These are phyloP conservation scores for Spondyliosoma cantharus DNA, from an alignment of 2,797 vertebrate genomes.

Conservation along the genomic window DNA sequence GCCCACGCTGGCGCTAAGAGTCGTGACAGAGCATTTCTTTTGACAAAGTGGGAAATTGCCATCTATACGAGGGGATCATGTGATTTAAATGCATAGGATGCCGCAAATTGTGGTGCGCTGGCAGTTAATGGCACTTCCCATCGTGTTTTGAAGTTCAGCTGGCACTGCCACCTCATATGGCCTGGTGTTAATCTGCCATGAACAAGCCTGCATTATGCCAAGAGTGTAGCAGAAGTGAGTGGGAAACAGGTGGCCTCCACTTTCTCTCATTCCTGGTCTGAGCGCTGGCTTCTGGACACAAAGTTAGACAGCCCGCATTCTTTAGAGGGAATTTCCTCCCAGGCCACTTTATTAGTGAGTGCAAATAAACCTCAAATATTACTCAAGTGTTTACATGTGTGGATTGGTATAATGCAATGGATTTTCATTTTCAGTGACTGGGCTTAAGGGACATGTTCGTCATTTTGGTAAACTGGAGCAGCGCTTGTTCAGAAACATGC, in stretches of 20 bases:
- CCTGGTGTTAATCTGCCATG: conserved; percentile 84
- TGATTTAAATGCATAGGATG: conserved; percentile 91
- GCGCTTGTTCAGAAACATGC: too few relatives aligned
- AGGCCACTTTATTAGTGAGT: conserved; percentile 57
- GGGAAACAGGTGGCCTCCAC: conserved; percentile 83
- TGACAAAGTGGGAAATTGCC: conserved; percentile 86
- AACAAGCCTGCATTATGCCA: conserved; percentile 82
- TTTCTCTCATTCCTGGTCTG: conserved; percentile 64
- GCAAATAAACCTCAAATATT: conserved; percentile 69
- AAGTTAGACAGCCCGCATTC: conserved; percentile 64
- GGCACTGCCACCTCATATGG: conserved; percentile 84
- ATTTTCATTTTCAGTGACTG: conserved; percentile 21
- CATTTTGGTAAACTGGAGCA: conserved; percentile 21
- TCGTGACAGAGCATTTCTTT: conserved; percentile 74
- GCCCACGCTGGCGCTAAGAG: conserved; percentile 79
- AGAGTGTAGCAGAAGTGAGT: conserved; percentile 77
- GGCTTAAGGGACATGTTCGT: conserved; percentile 12
- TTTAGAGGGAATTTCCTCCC: conserved; percentile 62
- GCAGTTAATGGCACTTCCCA: conserved; percentile 76
- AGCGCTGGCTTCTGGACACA: conserved; percentile 60
- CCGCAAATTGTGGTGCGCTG: conserved; percentile 81
- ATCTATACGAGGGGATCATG: conserved; percentile 87
- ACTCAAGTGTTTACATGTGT: conserved; percentile 52
- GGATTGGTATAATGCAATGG: conserved; percentile 24
- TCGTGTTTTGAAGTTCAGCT: conserved; percentile 84